A percentile compares a stretch with the other conserved stretches of the same genome.
Conservation (phyloP, 2,113 vertebrate species). For the Sinosuthora webbiana region DNA sequence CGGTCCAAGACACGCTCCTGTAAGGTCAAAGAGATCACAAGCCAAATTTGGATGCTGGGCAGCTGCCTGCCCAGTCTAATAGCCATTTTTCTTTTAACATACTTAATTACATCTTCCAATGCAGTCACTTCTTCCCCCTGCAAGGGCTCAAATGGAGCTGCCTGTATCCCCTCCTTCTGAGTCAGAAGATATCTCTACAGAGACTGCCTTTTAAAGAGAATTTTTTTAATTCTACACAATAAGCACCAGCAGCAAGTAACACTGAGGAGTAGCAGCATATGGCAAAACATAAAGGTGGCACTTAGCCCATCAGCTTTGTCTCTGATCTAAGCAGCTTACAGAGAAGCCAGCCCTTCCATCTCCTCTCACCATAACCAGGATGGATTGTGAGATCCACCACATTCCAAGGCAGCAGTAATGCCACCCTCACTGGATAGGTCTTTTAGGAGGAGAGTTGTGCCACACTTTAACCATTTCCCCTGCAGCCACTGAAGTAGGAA, state of each 20-base stretch:
- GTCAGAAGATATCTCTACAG: background rate
- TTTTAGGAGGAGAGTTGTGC: background rate
- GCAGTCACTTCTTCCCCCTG: background rate
- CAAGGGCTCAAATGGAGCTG: background rate
- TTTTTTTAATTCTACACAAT: fast-evolving
- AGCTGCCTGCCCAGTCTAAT: background rate
- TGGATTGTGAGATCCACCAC: background rate
- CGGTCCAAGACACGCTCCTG: background rate
- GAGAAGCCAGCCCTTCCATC: background rate
- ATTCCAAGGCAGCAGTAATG: background rate
- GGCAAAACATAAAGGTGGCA: background rate
- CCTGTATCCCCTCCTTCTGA: background rate
- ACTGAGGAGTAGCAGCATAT: background rate
- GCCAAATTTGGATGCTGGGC: background rate
- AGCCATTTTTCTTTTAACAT: background rate
- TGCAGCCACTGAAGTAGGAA: background rate
- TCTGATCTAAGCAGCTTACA: background rate
- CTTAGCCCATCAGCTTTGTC: background rate
- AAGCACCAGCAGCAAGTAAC: background rate
- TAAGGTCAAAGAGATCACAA: background rate
- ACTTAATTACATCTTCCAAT: background rate
- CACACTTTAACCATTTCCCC: fast-evolving
- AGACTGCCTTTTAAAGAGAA: background rate
- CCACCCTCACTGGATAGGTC: background rate
- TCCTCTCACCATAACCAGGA: background rate